Conservation (phyloP, 2,113 vertebrate species). For the Alces alces region DNA sequence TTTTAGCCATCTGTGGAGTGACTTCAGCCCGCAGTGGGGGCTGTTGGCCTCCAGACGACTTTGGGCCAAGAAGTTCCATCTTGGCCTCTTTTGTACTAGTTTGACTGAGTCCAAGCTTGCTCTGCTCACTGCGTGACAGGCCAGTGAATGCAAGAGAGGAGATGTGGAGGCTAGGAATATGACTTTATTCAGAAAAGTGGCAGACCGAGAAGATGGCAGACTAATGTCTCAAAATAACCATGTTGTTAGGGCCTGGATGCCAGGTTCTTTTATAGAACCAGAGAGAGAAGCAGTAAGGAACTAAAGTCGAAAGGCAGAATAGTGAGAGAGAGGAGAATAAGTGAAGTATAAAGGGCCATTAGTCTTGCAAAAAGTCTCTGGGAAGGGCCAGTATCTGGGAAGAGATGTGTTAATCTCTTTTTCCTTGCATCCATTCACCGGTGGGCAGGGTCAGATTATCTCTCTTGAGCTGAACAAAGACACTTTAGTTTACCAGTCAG, state of each 20-base stretch:
- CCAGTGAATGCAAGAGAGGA: background rate
- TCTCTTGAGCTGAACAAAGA: background rate
- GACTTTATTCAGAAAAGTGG: background rate
- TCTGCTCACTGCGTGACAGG: background rate
- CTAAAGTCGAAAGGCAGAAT: background rate
- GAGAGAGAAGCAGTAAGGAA: background rate
- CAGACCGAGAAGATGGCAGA: background rate
- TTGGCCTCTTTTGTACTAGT: background rate
- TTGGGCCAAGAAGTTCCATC: too few relatives aligned
- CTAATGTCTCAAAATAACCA: background rate
- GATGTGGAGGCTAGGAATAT: background rate
- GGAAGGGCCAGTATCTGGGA: background rate
- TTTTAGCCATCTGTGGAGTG: background rate
- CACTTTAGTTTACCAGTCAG: background rate
- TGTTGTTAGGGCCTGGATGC: background rate
- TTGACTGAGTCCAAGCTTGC: background rate
- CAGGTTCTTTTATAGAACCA: background rate
- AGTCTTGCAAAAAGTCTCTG: background rate
- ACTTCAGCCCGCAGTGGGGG: background rate
- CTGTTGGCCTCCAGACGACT: rapidly evolving
- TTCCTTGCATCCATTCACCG: rapidly evolving
- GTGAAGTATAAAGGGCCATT: background rate
- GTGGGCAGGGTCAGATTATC: background rate
- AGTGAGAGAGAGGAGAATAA: background rate
- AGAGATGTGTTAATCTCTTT: background rate